phyloP scores from a whole-genome alignment of 2,113 vertebrate genomes.

The Tenrec ecaudatus region DNA sequence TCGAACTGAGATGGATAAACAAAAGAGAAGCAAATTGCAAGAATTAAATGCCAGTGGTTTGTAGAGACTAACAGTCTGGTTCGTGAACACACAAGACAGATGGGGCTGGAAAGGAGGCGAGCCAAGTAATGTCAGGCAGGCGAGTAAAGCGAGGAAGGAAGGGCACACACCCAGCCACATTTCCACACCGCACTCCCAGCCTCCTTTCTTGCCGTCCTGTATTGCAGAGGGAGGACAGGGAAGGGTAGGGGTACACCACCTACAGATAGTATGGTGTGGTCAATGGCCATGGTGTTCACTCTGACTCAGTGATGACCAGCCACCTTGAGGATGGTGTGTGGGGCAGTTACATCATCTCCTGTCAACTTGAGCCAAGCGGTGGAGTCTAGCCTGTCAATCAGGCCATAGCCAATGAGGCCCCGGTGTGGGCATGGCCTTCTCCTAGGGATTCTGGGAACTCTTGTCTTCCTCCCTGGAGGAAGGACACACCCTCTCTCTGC shows the following conservation, averaged over 20 bases:
- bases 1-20: not conserved
- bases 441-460: too few species aligned
- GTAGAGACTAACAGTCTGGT: fast-evolving
- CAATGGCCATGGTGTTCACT: not conserved
- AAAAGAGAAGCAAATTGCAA: not conserved
- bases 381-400: too few species aligned
- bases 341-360: too few species aligned
- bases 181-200: fast-evolving
- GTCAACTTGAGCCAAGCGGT: too few species aligned
- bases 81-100: fast-evolving
- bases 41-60: not conserved
- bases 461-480: too few species aligned
- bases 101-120: too few species aligned
- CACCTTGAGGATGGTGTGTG: too few species aligned
- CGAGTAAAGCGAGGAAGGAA: not conserved
- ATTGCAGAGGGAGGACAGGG: fast-evolving
- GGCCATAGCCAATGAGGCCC: too few species aligned
- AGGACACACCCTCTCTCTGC: too few species aligned
- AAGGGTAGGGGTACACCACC: too few species aligned
- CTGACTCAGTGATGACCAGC: not conserved
- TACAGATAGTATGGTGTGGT: not conserved
- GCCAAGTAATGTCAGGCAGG: too few species aligned
- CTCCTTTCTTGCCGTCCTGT: fast-evolving
- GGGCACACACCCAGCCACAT: fast-evolving
- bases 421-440: too few species aligned